phyloP scores from a whole-genome alignment of 2,888 invertebrate genomes.

The Ferrisia virgata region DNA sequence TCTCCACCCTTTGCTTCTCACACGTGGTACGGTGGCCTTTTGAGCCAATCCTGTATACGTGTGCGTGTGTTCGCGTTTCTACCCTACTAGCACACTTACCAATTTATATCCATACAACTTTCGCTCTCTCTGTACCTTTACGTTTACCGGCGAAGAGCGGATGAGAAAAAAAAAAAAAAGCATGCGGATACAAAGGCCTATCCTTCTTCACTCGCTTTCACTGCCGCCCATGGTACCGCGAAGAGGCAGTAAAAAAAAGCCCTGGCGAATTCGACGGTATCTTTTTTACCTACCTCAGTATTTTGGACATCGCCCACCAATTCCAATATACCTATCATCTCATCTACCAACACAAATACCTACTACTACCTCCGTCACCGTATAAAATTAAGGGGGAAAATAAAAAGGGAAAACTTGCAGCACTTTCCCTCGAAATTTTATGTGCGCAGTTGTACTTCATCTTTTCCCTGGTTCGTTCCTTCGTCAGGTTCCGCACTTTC shows the following conservation, averaged over 20 bases:
- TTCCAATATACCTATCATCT: too few relatives aligned
- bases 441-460: too few relatives aligned
- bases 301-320: background rate
- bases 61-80: background rate
- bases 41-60: background rate
- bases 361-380: too few relatives aligned
- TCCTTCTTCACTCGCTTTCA: background rate
- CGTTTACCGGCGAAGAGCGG: background rate
- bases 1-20: background rate
- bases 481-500: background rate
- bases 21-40: background rate
- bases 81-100: constrained; percentile 40
- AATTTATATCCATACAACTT: background rate
- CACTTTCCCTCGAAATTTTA: background rate
- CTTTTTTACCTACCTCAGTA: background rate
- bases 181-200: background rate
- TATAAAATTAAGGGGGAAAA: background rate
- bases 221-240: background rate
- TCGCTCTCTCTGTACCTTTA: background rate
- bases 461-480: background rate
- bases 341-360: too few relatives aligned
- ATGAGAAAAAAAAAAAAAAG: background rate
- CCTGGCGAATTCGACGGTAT: background rate
- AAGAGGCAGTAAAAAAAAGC: background rate
- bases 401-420: background rate